These are phyloP conservation scores for Sorex fumeus DNA, from an alignment of 2,113 vertebrate genomes.

Conservation along the genomic window DNA sequence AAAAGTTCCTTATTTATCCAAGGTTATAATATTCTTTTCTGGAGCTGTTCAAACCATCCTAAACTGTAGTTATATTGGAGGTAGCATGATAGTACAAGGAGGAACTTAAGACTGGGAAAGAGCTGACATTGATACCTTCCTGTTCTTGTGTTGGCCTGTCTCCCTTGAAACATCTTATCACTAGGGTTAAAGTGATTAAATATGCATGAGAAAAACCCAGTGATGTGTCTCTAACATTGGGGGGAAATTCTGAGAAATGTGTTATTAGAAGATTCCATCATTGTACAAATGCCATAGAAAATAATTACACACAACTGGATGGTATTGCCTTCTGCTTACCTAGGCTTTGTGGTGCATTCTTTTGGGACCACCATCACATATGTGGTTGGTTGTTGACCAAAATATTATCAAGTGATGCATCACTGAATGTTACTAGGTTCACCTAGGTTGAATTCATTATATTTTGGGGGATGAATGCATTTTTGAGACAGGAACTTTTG, in stretches of 20 bases:
- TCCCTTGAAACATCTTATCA: background rate
- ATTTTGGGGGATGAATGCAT: background rate
- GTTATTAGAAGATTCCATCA: background rate
- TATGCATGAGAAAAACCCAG: background rate
- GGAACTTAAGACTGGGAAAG: background rate
- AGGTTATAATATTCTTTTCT: background rate
- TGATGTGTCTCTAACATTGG: background rate
- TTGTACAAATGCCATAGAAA: background rate
- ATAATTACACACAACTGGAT: background rate
- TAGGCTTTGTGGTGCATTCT: background rate
- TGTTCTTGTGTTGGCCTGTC: rapidly evolving
- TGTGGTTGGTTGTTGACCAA: background rate
- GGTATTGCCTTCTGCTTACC: background rate
- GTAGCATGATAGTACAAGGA: background rate
- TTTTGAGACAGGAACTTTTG: background rate
- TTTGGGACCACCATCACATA: background rate
- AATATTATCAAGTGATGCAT: background rate
- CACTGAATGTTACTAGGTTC: background rate
- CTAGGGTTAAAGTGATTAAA: background rate
- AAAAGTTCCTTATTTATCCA: background rate
- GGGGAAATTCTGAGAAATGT: background rate
- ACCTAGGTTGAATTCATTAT: background rate
- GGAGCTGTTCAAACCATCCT: background rate
- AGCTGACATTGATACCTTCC: background rate
- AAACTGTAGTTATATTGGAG: background rate